A percentile compares a stretch with the other conserved stretches of the same genome.
phyloP scores from a whole-genome alignment of 1,140 invertebrate species.

The Eriosoma lanigerum region DNA sequence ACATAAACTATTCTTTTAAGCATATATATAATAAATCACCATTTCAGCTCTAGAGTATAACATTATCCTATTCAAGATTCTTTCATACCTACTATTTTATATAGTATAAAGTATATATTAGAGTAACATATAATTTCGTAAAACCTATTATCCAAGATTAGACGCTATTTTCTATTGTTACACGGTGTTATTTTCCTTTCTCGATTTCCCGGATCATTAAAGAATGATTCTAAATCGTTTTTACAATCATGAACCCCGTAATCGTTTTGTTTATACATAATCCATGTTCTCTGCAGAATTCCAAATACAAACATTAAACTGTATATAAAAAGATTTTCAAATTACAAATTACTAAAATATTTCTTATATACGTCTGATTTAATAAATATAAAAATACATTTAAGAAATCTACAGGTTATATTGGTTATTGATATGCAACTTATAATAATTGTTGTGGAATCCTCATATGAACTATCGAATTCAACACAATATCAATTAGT shows the following conservation, averaged over 20 bases:
- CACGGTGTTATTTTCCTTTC: not conserved
- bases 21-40: too few relatives aligned
- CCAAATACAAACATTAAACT: not conserved
- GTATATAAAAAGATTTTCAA: not conserved
- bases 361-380: not conserved
- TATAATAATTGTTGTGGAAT: too few relatives aligned
- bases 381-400: not conserved
- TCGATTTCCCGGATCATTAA: constrained; percentile 5
- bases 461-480: too few relatives aligned
- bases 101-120: constrained; percentile 10
- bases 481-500: too few relatives aligned
- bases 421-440: too few relatives aligned
- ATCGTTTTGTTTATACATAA: not conserved
- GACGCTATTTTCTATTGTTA: not conserved
- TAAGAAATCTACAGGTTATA: too few relatives aligned
- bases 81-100: not conserved
- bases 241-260: not conserved
- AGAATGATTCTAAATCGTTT: not conserved
- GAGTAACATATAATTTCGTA: not conserved
- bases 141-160: not conserved
- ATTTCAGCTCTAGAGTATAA: too few relatives aligned
- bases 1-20: too few relatives aligned
- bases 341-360: not conserved
- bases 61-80: too few relatives aligned
- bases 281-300: not conserved